These are phyloP conservation scores for Sericinus montela DNA, from an alignment of 2,888 invertebrate genomes.

Conservation along the genomic window DNA sequence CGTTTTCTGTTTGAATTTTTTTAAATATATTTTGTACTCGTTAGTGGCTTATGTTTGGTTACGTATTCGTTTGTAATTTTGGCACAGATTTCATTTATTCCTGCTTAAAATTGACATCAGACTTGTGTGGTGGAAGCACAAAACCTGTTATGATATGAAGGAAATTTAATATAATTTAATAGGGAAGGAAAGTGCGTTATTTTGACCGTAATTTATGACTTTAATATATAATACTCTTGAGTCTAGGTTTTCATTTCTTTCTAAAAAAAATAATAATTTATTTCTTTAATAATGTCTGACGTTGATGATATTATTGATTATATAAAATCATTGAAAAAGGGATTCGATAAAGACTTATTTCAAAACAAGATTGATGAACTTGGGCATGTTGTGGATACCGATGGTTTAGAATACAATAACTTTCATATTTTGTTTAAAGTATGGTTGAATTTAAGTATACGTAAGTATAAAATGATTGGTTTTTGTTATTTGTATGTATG, in stretches of 20 bases:
- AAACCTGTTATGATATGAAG: no score
- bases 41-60: no score
- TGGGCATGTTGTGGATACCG: slow-evolving; percentile 48
- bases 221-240: no score
- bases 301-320: slow-evolving; percentile 65
- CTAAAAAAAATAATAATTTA: background rate
- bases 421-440: slow-evolving; percentile 66
- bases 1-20: no score
- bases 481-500: background rate
- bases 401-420: slow-evolving; percentile 52
- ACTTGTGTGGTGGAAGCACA: no score
- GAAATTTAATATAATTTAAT: no score
- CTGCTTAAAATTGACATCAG: no score
- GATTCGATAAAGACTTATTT: slow-evolving; percentile 68
- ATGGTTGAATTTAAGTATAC: slow-evolving; percentile 70
- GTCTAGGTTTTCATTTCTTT: slow-evolving; percentile 7
- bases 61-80: no score
- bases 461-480: slow-evolving; percentile 43
- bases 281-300: slow-evolving; percentile 44
- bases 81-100: no score
- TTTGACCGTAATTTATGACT: no score
- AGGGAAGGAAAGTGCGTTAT: no score
- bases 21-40: no score
- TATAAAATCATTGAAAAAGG: slow-evolving; percentile 60
- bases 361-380: slow-evolving; percentile 61